phyloP scores from a whole-genome alignment of 2,888 invertebrate genomes.

The Muscina levida region DNA sequence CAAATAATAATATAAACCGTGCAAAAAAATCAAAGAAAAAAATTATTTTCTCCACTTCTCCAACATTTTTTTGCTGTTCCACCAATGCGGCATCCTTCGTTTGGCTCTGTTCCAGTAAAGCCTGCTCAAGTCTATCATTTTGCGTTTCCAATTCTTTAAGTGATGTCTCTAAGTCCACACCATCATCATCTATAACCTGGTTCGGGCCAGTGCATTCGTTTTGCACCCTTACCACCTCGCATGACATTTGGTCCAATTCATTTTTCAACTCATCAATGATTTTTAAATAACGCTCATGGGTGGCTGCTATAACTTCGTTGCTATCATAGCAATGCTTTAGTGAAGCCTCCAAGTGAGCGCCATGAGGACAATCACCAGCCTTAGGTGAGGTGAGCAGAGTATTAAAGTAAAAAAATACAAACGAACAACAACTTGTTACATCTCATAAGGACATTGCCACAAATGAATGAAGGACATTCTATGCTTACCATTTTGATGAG shows the following conservation, averaged over 20 bases:
- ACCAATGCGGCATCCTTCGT: constrained; percentile 47
- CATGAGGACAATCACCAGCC: constrained; percentile 72
- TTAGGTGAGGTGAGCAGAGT: constrained; percentile 35
- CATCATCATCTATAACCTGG: constrained; percentile 61
- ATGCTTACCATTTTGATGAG: constrained; percentile 50
- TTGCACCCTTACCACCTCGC: constrained; percentile 75
- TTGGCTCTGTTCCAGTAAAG: constrained; percentile 67
- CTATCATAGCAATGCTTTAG: constrained; percentile 65
- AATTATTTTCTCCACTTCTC: no score
- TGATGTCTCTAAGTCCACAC: constrained; percentile 53
- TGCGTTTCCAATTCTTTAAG: constrained; percentile 71
- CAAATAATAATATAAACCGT: no score
- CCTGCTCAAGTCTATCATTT: constrained; percentile 72
- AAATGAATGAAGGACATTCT: neutral
- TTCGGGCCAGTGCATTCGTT: constrained; percentile 66
- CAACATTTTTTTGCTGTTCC: constrained; percentile 66
- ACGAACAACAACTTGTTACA: neutral
- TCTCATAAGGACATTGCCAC: neutral
- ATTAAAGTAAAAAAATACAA: neutral
- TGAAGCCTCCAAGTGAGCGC: constrained; percentile 68
- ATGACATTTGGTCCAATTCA: constrained; percentile 75
- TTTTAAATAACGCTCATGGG: constrained; percentile 75
- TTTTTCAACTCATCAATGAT: constrained; percentile 77
- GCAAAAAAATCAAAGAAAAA: no score
- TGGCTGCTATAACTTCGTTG: constrained; percentile 20